Evolutionary conservation across 2,113 vertebrate genomes (phyloP).

Genomic region (Oenanthe oenanthe): DNA sequence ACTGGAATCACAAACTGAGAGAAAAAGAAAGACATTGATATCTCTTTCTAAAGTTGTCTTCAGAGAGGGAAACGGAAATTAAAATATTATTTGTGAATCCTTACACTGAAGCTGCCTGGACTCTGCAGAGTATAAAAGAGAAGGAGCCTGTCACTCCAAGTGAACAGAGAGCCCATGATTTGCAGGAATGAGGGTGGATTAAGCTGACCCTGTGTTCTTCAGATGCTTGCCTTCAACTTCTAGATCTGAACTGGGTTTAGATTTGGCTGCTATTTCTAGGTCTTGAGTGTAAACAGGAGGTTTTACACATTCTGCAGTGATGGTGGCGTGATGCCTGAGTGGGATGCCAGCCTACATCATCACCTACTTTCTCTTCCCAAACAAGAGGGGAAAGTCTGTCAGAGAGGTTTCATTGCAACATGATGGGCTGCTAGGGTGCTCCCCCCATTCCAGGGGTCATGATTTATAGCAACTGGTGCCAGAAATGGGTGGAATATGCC

Average conservation of each 20-base stretch:
- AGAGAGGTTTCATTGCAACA: not conserved
- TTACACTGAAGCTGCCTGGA: not conserved
- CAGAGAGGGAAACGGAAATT: not conserved
- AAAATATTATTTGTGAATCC: not conserved
- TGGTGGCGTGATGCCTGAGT: not conserved
- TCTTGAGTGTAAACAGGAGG: not conserved
- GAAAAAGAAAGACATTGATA: not conserved
- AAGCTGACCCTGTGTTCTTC: not conserved
- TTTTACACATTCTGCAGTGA: not conserved
- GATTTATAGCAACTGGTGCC: not conserved
- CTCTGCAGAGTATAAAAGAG: not conserved
- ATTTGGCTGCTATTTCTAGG: not conserved
- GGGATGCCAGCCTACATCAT: not conserved
- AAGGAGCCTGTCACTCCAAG: not conserved
- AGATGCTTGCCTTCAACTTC: not conserved
- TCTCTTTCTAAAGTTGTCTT: not conserved
- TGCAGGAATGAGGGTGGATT: not conserved
- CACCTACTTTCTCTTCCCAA: not conserved
- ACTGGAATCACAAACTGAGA: not conserved
- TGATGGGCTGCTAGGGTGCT: too few relatives aligned
- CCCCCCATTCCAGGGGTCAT: rapidly evolving
- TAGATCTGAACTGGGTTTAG: not conserved
- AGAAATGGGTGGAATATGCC: not conserved
- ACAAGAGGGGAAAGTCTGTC: not conserved
- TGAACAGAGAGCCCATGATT: not conserved